Evolutionary conservation across 2,113 vertebrate species (phyloP).

Genomic region (Eudorcas thomsonii): DNA sequence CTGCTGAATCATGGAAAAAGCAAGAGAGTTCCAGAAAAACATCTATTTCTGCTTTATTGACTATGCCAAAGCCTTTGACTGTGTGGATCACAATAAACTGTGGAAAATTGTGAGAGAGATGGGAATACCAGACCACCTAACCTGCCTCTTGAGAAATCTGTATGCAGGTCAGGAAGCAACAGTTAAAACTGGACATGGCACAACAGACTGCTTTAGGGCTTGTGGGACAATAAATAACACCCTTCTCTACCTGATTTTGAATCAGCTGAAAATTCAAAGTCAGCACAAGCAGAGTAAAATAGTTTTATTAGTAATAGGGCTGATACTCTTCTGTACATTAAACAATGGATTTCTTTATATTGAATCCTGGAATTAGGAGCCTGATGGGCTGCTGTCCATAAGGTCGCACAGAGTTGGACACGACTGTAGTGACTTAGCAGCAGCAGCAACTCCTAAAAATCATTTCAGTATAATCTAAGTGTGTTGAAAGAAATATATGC

Average conservation of each 20-base stretch:
- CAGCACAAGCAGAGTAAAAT: not conserved
- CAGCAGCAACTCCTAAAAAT: not conserved
- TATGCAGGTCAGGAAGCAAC: no score
- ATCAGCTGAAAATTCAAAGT: not conserved
- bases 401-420: not conserved
- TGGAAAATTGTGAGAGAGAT: no score
- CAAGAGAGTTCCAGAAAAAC: no score
- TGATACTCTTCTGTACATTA: not conserved
- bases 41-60: no score
- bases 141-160: no score
- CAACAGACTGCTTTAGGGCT: not conserved
- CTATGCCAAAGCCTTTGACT: no score
- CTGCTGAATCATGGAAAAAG: rapidly evolving
- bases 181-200: no score
- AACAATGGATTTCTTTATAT: not conserved
- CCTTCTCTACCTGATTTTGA: not conserved
- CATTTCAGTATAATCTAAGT: not conserved
- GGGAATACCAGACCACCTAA: no score
- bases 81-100: no score
- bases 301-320: not conserved
- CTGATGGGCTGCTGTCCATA: not conserved
- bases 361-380: not conserved
- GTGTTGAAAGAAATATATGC: not conserved
- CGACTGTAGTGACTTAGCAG: not conserved
- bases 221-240: not conserved